Percentiles rank a stretch among this genome's conserved stretches.
phyloP scores from a whole-genome alignment of 2,888 invertebrate genomes.

The Leptothorax acervorum region DNA sequence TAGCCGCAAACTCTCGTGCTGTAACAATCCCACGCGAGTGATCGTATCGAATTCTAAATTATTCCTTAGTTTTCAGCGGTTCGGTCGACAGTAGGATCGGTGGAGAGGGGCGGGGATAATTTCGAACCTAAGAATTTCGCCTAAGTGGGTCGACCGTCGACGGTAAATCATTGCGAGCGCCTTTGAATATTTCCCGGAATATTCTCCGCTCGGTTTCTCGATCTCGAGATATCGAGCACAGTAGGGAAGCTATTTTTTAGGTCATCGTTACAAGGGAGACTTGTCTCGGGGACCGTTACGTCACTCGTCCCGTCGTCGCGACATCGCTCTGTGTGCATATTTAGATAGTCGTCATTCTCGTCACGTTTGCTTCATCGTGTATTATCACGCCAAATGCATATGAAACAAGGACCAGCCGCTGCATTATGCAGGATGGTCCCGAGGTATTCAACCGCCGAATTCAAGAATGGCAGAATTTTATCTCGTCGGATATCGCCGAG shows the following conservation, averaged over 20 bases:
- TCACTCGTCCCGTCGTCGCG: slow-evolving; percentile 63
- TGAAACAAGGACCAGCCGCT: not conserved
- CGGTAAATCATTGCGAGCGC: slow-evolving; percentile 38
- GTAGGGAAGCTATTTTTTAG: slow-evolving; percentile 61
- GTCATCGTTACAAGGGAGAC: slow-evolving; percentile 71
- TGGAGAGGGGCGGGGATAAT: not conserved
- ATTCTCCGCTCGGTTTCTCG: slow-evolving; percentile 8
- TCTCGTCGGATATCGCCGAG: not conserved
- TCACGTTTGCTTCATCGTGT: slow-evolving; percentile 37
- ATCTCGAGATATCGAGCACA: slow-evolving; percentile 15
- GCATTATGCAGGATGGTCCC: not conserved
- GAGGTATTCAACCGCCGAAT: not conserved
- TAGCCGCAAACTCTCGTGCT: not conserved
- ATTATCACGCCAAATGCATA: slow-evolving; percentile 38
- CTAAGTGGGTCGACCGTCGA: slow-evolving; percentile 48
- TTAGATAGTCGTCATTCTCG: slow-evolving; percentile 58
- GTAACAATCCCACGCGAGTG: not conserved
- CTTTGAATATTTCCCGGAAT: slow-evolving; percentile 44
- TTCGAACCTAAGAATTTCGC: slow-evolving; percentile 34
- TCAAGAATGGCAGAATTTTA: not conserved
- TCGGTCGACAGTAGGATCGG: not conserved
- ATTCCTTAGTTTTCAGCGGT: not conserved
- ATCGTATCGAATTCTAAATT: not conserved
- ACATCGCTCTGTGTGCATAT: slow-evolving; percentile 68
- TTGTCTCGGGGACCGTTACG: slow-evolving; percentile 61